Evolutionary conservation across 2,888 invertebrate species (phyloP).

Genomic region (Ischnus inquisitorius): DNA sequence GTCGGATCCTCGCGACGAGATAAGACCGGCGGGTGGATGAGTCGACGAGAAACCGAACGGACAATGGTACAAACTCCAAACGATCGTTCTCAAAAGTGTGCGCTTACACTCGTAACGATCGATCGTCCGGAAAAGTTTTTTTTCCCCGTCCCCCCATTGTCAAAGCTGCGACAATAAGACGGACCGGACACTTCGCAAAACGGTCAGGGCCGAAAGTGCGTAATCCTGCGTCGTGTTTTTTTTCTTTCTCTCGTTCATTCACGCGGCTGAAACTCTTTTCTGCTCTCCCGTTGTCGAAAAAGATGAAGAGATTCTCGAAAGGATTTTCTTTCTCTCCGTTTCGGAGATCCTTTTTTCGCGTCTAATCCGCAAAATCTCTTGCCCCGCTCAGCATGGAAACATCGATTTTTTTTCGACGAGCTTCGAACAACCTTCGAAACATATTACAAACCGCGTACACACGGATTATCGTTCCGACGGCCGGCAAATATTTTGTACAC

Average conservation of each 20-base stretch:
- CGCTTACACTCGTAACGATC: background rate
- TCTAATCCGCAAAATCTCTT: constrained; percentile 36
- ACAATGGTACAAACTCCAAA: constrained; percentile 43
- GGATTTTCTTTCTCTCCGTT: constrained; percentile 7
- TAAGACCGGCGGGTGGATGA: constrained; percentile 36
- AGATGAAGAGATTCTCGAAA: constrained; percentile 7
- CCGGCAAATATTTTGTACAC: constrained; percentile 6
- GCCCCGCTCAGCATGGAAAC: constrained; percentile 23
- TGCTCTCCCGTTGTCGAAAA: constrained; percentile 12
- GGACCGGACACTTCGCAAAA: constrained; percentile 31
- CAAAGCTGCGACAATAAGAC: constrained; percentile 47
- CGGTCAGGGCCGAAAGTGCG: background rate
- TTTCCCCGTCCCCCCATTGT: constrained; percentile 43
- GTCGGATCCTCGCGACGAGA: constrained; percentile 48
- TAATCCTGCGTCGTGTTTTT: constrained; percentile 46
- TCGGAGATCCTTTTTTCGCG: background rate
- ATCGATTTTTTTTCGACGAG: background rate
- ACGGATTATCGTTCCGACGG: background rate
- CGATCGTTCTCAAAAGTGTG: constrained; percentile 39
- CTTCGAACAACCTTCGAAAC: too few species aligned
- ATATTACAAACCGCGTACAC: background rate
- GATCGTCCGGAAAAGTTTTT: constrained; percentile 62
- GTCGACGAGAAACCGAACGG: constrained; percentile 2
- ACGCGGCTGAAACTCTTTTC: constrained; percentile 33
- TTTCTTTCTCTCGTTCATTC: constrained; percentile 35